phyloP scores from a whole-genome alignment of 2,113 vertebrate species.

The Natator depressus region DNA sequence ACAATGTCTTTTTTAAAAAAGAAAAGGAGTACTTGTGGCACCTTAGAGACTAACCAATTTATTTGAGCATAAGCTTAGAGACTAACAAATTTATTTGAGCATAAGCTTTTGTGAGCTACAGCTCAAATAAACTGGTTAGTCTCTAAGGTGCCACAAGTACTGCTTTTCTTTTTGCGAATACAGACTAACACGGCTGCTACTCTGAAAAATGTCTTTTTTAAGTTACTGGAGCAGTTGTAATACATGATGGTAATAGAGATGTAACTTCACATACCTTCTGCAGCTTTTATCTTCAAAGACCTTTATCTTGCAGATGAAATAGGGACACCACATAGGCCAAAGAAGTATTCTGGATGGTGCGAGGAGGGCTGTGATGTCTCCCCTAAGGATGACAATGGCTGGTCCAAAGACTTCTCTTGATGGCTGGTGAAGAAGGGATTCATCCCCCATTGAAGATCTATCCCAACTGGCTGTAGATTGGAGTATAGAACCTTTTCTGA shows the following conservation, averaged over 20 bases:
- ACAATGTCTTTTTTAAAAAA: background rate
- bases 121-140: too few relatives aligned
- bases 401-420: background rate
- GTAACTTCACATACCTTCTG: background rate
- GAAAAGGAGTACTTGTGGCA: too few relatives aligned
- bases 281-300: background rate
- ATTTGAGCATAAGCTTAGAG: too few relatives aligned
- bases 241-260: background rate
- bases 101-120: too few relatives aligned
- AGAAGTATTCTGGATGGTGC: background rate
- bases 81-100: too few relatives aligned
- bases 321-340: rapidly evolving
- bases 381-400: background rate
- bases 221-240: background rate
- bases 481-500: background rate
- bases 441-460: background rate
- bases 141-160: too few relatives aligned
- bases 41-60: too few relatives aligned
- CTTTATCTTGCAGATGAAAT: background rate
- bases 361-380: background rate
- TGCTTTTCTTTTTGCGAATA: too few relatives aligned
- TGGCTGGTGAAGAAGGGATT: background rate
- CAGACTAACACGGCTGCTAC: too few relatives aligned
- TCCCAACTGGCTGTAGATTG: background rate
- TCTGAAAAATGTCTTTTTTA: background rate